These are phyloP conservation scores for Capreolus pygargus DNA, from an alignment of 2,113 vertebrate species.

Conservation along the genomic window DNA sequence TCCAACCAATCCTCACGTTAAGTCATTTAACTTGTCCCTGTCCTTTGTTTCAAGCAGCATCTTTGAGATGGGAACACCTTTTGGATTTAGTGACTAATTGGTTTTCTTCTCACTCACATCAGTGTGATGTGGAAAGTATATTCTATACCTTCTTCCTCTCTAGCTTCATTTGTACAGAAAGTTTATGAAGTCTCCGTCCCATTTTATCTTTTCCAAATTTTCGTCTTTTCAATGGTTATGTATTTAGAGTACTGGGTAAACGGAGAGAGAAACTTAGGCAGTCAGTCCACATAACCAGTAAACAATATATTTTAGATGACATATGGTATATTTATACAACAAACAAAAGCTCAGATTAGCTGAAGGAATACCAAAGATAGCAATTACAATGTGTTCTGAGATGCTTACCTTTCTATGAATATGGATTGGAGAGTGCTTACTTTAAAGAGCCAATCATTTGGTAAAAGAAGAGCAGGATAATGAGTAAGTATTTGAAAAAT, in stretches of 20 bases:
- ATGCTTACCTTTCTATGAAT: neutral
- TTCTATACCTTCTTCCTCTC: neutral
- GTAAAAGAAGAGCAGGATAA: constrained; percentile 34
- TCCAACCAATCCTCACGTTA: neutral
- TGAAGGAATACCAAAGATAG: neutral
- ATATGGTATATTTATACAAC: neutral
- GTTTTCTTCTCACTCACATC: neutral
- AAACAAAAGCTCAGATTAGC: neutral
- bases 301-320: neutral
- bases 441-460: neutral
- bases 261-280: neutral
- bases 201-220: neutral
- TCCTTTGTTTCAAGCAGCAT: neutral
- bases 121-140: neutral
- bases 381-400: neutral
- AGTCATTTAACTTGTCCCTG: neutral
- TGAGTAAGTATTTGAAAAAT: constrained; percentile 24
- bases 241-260: neutral
- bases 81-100: neutral
- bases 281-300: neutral
- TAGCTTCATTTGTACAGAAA: neutral
- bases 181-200: neutral
- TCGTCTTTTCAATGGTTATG: neutral
- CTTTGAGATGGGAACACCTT: neutral
- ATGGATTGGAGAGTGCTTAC: neutral